Evolutionary conservation across 2,797 vertebrate genomes (phyloP).

Genomic region (Tokudaia muenninki): DNA sequence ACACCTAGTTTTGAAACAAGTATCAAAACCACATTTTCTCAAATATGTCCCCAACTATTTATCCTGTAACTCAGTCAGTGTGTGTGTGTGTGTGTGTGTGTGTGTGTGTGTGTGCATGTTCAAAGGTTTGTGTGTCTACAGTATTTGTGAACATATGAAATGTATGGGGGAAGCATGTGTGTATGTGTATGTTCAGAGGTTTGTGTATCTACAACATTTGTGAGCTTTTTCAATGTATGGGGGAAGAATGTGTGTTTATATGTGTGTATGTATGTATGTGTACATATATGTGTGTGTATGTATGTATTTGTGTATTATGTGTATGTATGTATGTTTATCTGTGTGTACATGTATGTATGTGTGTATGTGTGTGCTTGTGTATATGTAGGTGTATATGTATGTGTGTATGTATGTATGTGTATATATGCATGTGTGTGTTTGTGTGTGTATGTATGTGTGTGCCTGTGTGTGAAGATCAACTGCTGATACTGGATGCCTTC

Average conservation of each 20-base stretch:
- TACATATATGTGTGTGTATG: rapidly evolving
- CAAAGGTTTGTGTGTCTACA: no score
- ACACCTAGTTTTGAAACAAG: neutral
- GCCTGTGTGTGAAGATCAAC: neutral
- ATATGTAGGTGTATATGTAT: neutral
- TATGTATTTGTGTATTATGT: neutral
- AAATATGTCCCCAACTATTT: neutral
- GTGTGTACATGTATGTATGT: neutral
- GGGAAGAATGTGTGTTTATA: neutral
- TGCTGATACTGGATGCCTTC: neutral
- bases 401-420: neutral
- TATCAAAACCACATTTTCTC: neutral
- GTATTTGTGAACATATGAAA: no score
- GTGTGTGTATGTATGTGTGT: neutral
- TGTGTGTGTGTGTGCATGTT: neutral
- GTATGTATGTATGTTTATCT: neutral
- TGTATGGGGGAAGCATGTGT: neutral
- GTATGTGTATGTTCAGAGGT: neutral
- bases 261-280: neutral
- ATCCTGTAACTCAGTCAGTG: neutral
- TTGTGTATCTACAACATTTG: no score
- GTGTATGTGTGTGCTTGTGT: neutral
- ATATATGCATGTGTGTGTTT: neutral
- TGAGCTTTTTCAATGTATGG: no score
- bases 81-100: neutral